Conservation (phyloP, 1,140 invertebrate species). For the Holcopasites calliopsidis region DNA sequence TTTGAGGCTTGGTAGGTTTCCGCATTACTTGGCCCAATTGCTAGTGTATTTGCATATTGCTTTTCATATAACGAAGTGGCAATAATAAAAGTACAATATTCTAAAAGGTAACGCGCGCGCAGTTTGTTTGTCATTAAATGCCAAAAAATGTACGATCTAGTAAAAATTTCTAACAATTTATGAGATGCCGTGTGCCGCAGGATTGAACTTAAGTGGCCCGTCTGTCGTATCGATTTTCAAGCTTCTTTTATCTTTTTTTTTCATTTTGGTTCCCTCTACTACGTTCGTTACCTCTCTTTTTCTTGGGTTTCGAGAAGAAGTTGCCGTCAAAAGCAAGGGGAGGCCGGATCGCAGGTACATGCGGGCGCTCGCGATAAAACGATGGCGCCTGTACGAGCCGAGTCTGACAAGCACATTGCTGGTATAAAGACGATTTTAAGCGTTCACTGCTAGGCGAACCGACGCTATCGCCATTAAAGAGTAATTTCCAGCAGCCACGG, state of each 20-base stretch:
- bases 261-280: background rate
- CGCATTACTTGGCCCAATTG: too few relatives aligned
- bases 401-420: constrained; percentile 42
- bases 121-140: too few relatives aligned
- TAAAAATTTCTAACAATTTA: too few relatives aligned
- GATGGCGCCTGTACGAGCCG: background rate
- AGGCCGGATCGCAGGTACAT: constrained; percentile 15
- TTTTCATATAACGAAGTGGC: too few relatives aligned
- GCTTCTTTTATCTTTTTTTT: background rate
- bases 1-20: too few relatives aligned
- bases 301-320: background rate
- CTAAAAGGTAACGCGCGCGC: too few relatives aligned
- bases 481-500: constrained; percentile 59
- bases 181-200: too few relatives aligned
- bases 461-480: constrained; percentile 65
- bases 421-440: constrained; percentile 60
- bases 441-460: constrained; percentile 52
- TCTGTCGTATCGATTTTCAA: constrained; percentile 5
- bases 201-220: background rate
- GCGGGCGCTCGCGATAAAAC: constrained; percentile 12
- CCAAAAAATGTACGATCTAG: too few relatives aligned
- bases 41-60: too few relatives aligned
- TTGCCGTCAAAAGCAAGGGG: background rate
- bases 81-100: too few relatives aligned
- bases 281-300: background rate